Conservation (phyloP, 2,888 invertebrate species). For the Lutraria lutraria region DNA sequence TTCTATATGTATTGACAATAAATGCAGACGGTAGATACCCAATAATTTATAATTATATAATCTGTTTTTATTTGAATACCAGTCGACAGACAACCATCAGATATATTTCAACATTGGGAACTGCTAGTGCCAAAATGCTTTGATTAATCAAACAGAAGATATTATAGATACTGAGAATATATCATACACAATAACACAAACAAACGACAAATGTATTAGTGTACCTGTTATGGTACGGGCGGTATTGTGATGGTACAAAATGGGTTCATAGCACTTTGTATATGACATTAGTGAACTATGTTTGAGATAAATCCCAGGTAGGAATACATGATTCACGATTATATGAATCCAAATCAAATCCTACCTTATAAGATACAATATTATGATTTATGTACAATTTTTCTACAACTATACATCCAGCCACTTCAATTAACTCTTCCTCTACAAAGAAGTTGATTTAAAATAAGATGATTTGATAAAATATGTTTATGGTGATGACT, state of each 20-base stretch:
- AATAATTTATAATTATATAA: conserved; percentile 18
- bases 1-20: background rate
- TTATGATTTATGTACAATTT: no score
- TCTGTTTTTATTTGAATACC: conserved; percentile 1
- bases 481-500: background rate
- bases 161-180: conserved; percentile 10
- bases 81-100: background rate
- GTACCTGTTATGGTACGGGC: background rate
- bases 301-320: background rate
- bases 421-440: no score
- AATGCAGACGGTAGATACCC: background rate
- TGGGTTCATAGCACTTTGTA: background rate
- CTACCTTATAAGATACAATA: no score
- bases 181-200: background rate
- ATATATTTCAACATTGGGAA: background rate
- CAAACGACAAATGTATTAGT: background rate
- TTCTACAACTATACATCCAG: no score
- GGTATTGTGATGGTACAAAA: background rate
- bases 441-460: no score
- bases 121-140: background rate
- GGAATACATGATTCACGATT: background rate
- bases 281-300: background rate
- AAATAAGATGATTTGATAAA: no score
- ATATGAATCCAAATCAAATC: no score
- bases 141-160: background rate